Percentiles rank a stretch among this genome's conserved stretches.
Conservation (phyloP, 2,797 vertebrate species). For the Rhadinocentrus ornatus region DNA sequence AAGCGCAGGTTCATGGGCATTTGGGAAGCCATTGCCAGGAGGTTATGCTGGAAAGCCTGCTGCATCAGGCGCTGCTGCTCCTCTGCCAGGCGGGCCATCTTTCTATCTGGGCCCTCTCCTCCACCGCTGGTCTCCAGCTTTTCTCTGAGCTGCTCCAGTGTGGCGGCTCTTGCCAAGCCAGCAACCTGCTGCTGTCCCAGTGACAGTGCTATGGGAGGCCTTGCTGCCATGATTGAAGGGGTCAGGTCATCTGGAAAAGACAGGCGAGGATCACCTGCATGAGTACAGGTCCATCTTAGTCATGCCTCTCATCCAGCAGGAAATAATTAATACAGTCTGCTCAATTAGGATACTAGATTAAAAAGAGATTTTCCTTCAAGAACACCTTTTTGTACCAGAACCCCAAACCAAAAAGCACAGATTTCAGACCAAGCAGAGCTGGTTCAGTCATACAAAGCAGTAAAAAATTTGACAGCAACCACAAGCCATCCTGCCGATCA, state of each 20-base stretch:
- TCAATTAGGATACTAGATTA: background rate
- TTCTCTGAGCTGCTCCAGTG: conserved; percentile 93
- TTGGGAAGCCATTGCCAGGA: conserved; percentile 89
- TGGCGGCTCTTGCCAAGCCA: conserved; percentile 82
- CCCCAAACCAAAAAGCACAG: too few relatives aligned
- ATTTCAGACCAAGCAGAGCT: conserved; percentile 6
- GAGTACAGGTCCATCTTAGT: background rate
- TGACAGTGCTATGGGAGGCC: conserved; percentile 79
- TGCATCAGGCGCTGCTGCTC: conserved; percentile 95
- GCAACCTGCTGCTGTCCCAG: conserved; percentile 87
- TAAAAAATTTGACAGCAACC: background rate
- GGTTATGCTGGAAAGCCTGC: conserved; percentile 94
- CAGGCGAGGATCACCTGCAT: background rate
- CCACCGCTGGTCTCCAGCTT: conserved; percentile 86
- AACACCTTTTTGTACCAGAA: background rate
- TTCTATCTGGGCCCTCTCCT: conserved; percentile 90
- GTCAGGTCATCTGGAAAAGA: conserved; percentile 83
- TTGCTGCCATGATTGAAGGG: conserved; percentile 82
- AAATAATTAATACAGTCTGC: background rate
- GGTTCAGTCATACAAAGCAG: conserved; percentile 10
- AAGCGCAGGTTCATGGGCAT: conserved; percentile 82
- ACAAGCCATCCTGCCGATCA: background rate
- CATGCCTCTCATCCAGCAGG: background rate
- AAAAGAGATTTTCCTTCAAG: background rate
- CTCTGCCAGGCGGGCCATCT: conserved; percentile 86